These are phyloP conservation scores for Pseudochirops cupreus DNA, from an alignment of 2,797 vertebrate genomes.

Conservation along the genomic window DNA sequence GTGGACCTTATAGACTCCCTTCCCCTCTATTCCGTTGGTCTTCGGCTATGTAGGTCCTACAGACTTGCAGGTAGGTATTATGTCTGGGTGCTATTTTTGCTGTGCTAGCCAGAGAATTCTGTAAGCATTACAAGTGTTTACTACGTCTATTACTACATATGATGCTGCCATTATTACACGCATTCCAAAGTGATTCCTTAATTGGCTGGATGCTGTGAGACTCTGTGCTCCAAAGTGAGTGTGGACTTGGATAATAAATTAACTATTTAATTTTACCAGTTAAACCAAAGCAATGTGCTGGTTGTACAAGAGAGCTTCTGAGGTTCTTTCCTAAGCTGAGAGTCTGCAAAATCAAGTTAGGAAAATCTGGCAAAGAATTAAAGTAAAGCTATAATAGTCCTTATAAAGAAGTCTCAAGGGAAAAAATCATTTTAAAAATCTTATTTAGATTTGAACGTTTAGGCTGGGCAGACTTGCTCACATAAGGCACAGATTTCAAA, in stretches of 20 bases:
- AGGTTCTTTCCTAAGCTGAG: neutral
- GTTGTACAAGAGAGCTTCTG: neutral
- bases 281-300: neutral
- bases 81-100: neutral
- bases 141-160: neutral
- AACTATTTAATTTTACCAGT: neutral
- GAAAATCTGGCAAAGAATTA: neutral
- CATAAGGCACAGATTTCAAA: neutral
- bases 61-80: slow-evolving; percentile 90
- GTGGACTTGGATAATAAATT: neutral
- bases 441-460: neutral
- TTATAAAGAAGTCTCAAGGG: neutral
- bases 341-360: neutral
- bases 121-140: neutral
- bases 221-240: neutral
- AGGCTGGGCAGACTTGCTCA: neutral
- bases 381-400: neutral
- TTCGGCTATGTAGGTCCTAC: slow-evolving; percentile 92
- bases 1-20: slow-evolving; percentile 95
- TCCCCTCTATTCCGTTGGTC: slow-evolving; percentile 91
- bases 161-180: neutral
- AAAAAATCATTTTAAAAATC: neutral
- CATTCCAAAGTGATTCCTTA: neutral
- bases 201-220: neutral
- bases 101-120: neutral